A percentile compares a stretch with the other conserved stretches of the same genome.
Evolutionary conservation across 2,113 vertebrate genomes (phyloP).

Genomic region (Chaetodon trifascialis): DNA sequence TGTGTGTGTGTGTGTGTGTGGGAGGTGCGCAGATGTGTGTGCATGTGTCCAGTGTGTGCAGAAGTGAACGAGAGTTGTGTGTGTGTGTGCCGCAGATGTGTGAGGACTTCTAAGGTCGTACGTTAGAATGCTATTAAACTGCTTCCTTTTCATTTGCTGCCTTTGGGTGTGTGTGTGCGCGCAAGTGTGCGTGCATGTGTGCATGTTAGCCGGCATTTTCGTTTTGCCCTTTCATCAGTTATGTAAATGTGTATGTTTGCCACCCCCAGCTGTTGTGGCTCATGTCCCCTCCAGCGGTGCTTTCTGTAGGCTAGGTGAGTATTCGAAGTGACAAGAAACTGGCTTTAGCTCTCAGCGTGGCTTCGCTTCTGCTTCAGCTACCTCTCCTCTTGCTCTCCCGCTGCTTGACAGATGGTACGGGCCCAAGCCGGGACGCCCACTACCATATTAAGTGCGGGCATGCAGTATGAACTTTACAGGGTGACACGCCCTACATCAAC

Average conservation of each 20-base stretch:
- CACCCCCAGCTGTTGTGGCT: constrained; percentile 29
- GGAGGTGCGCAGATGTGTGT: neutral
- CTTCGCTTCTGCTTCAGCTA: constrained; percentile 18
- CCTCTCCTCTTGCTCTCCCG: constrained; percentile 10
- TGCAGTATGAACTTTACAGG: constrained; percentile 48
- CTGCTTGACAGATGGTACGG: constrained; percentile 63
- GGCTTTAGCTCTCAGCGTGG: constrained; percentile 49
- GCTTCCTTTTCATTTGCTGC: constrained; percentile 50
- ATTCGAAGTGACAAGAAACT: constrained; percentile 67
- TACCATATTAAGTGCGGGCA: constrained; percentile 52
- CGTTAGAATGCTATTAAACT: constrained; percentile 16
- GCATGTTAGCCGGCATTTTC: neutral
- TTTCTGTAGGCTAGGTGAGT: constrained; percentile 54
- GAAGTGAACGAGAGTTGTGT: neutral
- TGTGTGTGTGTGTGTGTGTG: neutral
- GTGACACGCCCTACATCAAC: constrained; percentile 55
- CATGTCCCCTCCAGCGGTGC: constrained; percentile 53
- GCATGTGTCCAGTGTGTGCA: neutral
- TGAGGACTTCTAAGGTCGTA: constrained; percentile 37
- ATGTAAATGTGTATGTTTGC: constrained; percentile 41
- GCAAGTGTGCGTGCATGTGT: neutral
- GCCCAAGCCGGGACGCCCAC: constrained; percentile 56
- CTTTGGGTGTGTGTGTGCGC: constrained; percentile 6
- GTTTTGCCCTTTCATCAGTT: constrained; percentile 16
- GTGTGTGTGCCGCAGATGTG: constrained; percentile 60